phyloP scores from a whole-genome alignment of 1,140 invertebrate genomes.

The Drosophila carrolli region DNA sequence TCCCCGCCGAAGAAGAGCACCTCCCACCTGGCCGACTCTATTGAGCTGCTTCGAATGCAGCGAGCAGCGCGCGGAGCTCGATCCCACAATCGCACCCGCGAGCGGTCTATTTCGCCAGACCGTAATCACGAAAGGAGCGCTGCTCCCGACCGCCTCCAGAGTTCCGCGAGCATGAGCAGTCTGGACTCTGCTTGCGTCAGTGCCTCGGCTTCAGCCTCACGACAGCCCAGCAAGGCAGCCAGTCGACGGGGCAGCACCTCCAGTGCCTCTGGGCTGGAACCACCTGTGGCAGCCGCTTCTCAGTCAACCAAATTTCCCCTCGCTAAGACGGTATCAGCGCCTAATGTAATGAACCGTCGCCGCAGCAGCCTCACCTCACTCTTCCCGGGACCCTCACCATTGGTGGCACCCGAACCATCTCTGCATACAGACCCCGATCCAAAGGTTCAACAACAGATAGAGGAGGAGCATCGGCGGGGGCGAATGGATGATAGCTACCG shows the following conservation, averaged over 20 bases:
- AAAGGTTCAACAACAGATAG: neutral
- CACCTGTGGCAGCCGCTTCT: slow-evolving; percentile 9
- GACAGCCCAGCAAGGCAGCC: slow-evolving; percentile 52
- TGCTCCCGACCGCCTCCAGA: slow-evolving; percentile 75
- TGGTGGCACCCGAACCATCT: slow-evolving; percentile 66
- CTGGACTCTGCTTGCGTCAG: slow-evolving; percentile 61
- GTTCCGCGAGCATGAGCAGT: slow-evolving; percentile 73
- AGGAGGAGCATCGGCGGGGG: slow-evolving; percentile 5
- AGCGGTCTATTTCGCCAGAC: slow-evolving; percentile 55
- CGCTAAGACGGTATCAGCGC: slow-evolving; percentile 69
- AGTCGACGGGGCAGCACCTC: slow-evolving; percentile 76
- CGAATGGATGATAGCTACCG: slow-evolving; percentile 58
- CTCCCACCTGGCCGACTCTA: slow-evolving; percentile 63
- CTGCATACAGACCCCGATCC: slow-evolving; percentile 71
- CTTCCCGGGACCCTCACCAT: slow-evolving; percentile 75
- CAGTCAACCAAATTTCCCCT: slow-evolving; percentile 58
- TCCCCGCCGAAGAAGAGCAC: slow-evolving; percentile 50
- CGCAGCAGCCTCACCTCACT: slow-evolving; percentile 66
- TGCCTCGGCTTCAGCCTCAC: slow-evolving; percentile 40
- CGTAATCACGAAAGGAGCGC: slow-evolving; percentile 58
- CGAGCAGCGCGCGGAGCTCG: slow-evolving; percentile 60
- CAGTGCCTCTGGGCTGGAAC: slow-evolving; percentile 48
- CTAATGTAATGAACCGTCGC: slow-evolving; percentile 64
- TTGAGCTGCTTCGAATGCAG: slow-evolving; percentile 71
- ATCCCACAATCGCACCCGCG: slow-evolving; percentile 59